A percentile compares a stretch with the other conserved stretches of the same genome.
These are phyloP conservation scores for Catharus fuscescens DNA, from an alignment of 2,113 vertebrate species.

Conservation along the genomic window DNA sequence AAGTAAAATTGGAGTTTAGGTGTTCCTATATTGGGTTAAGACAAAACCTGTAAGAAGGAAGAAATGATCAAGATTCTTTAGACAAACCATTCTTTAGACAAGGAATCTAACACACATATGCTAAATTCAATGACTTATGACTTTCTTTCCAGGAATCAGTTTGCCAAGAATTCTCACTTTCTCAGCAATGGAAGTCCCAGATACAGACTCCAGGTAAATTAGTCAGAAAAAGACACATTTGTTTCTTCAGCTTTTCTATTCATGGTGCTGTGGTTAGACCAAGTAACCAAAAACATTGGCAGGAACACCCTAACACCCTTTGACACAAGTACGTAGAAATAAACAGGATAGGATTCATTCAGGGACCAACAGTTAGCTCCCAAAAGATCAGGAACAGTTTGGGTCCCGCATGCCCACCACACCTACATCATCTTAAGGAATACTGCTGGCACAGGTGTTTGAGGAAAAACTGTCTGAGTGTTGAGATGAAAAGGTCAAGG, in stretches of 20 bases:
- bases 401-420: not conserved
- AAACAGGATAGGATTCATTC: not conserved
- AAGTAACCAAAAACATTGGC: not conserved
- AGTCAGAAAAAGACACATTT: not conserved
- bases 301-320: not conserved
- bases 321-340: not conserved
- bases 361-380: not conserved
- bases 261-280: not conserved
- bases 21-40: not conserved
- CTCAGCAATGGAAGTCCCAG: not conserved
- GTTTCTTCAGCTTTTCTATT: not conserved
- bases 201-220: not conserved
- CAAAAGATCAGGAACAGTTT: not conserved
- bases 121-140: not conserved
- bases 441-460: fast-evolving
- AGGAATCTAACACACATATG: not conserved
- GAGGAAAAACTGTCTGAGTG: not conserved
- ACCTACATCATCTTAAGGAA: not conserved
- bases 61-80: not conserved
- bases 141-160: not conserved
- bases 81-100: not conserved
- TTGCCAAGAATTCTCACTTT: not conserved
- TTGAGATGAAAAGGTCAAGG: not conserved
- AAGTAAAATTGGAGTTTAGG: not conserved
- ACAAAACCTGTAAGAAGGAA: not conserved